Percentiles rank a stretch among this genome's conserved stretches.
phyloP scores from a whole-genome alignment of 2,113 vertebrate genomes.

The Mormoops blainvillei region DNA sequence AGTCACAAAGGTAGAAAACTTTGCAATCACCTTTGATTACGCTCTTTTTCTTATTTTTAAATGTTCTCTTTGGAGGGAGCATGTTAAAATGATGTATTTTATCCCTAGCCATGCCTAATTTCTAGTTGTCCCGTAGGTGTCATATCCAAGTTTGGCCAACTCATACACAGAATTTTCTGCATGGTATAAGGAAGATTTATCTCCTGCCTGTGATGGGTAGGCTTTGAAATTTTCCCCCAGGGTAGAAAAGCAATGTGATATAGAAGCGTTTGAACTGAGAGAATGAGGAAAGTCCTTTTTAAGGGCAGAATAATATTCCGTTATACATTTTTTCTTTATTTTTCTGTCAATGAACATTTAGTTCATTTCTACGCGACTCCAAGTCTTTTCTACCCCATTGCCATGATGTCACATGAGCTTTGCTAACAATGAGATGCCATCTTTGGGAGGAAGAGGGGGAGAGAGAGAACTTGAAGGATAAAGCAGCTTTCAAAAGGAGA shows the following conservation, averaged over 20 bases:
- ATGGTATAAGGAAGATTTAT: not conserved
- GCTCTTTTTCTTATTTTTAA: not conserved
- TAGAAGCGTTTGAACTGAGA: not conserved
- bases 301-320: not conserved
- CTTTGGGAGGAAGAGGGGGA: not conserved
- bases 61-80: not conserved
- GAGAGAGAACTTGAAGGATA: not conserved
- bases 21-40: not conserved
- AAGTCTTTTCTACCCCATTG: not conserved
- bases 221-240: not conserved
- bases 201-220: not conserved
- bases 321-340: not conserved
- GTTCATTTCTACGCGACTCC: not conserved
- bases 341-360: not conserved
- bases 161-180: not conserved
- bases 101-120: not conserved
- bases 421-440: not conserved
- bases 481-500: not conserved
- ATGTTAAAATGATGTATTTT: not conserved
- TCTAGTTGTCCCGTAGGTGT: not conserved
- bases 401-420: not conserved
- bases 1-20: not conserved
- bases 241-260: not conserved
- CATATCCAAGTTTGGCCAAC: not conserved
- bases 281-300: not conserved